Conservation (phyloP, 1,140 invertebrate genomes). For the Brachionus rotundiformis region DNA sequence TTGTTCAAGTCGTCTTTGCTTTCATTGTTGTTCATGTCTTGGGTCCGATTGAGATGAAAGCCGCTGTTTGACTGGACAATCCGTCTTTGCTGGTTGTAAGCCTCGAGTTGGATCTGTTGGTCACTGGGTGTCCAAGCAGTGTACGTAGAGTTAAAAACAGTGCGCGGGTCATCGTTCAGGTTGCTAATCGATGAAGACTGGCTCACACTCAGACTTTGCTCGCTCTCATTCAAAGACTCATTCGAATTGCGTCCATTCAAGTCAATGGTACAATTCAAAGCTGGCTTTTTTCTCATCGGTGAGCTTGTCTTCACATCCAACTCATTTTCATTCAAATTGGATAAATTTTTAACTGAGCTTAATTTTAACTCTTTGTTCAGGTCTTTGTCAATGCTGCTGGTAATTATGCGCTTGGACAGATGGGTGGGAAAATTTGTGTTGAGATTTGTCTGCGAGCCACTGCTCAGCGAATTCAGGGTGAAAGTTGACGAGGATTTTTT, state of each 20-base stretch:
- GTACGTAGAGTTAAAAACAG: constrained; percentile 38
- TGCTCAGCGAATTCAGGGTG: constrained; percentile 21
- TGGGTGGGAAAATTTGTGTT: neutral
- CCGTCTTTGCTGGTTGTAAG: neutral
- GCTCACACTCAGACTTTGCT: constrained; percentile 16
- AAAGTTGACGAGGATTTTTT: constrained; percentile 42
- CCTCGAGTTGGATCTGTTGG: neutral
- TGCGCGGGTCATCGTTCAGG: neutral
- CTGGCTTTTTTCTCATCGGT: neutral
- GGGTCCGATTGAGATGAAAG: neutral
- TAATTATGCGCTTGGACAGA: constrained; percentile 30
- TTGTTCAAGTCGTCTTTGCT: constrained; percentile 7
- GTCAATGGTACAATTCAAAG: constrained; percentile 20
- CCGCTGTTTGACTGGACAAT: neutral
- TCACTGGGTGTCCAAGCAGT: constrained; percentile 10
- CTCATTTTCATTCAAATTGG: neutral
- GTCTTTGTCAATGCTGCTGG: constrained; percentile 50
- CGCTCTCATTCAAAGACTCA: constrained; percentile 30
- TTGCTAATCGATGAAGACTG: constrained; percentile 26
- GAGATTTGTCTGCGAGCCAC: neutral
- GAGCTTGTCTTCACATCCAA: constrained; percentile 24
- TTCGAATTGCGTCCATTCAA: constrained; percentile 2
- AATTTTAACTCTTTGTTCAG: constrained; percentile 30
- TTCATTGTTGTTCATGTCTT: constrained; percentile 35
- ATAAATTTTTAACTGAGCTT: constrained; percentile 6